These are phyloP conservation scores for Parnassius apollo DNA, from an alignment of 2,888 invertebrate genomes.

Conservation along the genomic window DNA sequence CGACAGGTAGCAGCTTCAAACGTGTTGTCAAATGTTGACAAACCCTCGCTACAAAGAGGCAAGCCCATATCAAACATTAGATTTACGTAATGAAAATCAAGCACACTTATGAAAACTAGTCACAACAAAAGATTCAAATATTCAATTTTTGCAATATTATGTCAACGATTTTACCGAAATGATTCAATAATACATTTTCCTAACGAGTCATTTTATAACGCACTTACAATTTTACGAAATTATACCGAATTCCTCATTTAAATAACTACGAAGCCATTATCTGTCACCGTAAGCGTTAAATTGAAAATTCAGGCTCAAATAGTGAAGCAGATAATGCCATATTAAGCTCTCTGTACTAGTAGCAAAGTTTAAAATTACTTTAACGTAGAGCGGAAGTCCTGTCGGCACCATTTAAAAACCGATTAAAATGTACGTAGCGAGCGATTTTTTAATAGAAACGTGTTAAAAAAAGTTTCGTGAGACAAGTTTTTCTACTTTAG, in stretches of 20 bases:
- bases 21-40: too few relatives aligned
- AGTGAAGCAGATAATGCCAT: neutral
- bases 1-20: too few relatives aligned
- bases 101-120: too few relatives aligned
- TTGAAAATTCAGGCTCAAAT: slow-evolving; percentile 24
- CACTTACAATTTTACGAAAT: slow-evolving; percentile 23
- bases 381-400: neutral
- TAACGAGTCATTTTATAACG: slow-evolving; percentile 12
- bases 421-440: slow-evolving; percentile 43
- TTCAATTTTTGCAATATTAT: too few relatives aligned
- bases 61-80: too few relatives aligned
- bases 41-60: too few relatives aligned
- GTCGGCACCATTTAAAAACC: slow-evolving; percentile 43
- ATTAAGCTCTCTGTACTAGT: neutral
- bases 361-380: slow-evolving; percentile 6
- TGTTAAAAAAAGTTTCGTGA: slow-evolving; percentile 25
- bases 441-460: slow-evolving; percentile 39
- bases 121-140: too few relatives aligned
- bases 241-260: slow-evolving; percentile 25
- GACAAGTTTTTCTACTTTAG: slow-evolving; percentile 9
- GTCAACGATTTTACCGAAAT: too few relatives aligned
- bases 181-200: slow-evolving; percentile 1
- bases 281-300: slow-evolving; percentile 25
- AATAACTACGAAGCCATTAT: slow-evolving; percentile 28
- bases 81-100: too few relatives aligned